A percentile compares a stretch with the other conserved stretches of the same genome.
These are phyloP conservation scores for Akabosia matsudoensis DNA, from an alignment of 1,140 invertebrate genomes.

Conservation along the genomic window DNA sequence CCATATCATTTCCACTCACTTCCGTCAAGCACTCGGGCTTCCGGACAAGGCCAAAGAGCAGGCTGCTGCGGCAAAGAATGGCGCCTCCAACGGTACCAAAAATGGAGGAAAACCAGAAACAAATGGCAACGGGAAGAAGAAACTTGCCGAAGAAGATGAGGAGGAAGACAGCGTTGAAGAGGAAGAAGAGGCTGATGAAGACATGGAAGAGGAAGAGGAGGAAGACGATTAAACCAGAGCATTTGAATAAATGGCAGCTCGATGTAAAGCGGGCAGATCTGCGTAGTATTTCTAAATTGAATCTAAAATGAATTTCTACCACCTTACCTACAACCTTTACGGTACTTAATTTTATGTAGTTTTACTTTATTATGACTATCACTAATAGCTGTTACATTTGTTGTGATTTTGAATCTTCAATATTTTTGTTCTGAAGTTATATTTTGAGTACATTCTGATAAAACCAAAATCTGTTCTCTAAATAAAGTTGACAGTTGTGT, in stretches of 20 bases:
- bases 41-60: not conserved
- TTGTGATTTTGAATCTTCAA: no score
- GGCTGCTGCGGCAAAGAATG: not conserved
- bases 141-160: not conserved
- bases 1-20: constrained; percentile 1
- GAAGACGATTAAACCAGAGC: not conserved
- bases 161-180: not conserved
- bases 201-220: not conserved
- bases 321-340: no score
- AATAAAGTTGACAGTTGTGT: no score
- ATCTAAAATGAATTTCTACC: not conserved
- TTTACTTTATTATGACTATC: no score
- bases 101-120: not conserved
- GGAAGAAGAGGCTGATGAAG: not conserved
- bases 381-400: no score
- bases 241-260: no score
- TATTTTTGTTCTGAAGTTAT: no score
- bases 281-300: not conserved
- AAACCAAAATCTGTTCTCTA: no score
- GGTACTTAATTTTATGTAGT: no score
- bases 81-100: not conserved
- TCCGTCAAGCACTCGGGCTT: not conserved
- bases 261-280: not conserved
- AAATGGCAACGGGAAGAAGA: not conserved
- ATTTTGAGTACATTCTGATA: no score